Percentiles rank a stretch among this genome's conserved stretches.
These are phyloP conservation scores for Salmo trutta DNA, from an alignment of 2,797 vertebrate genomes.

Conservation along the genomic window DNA sequence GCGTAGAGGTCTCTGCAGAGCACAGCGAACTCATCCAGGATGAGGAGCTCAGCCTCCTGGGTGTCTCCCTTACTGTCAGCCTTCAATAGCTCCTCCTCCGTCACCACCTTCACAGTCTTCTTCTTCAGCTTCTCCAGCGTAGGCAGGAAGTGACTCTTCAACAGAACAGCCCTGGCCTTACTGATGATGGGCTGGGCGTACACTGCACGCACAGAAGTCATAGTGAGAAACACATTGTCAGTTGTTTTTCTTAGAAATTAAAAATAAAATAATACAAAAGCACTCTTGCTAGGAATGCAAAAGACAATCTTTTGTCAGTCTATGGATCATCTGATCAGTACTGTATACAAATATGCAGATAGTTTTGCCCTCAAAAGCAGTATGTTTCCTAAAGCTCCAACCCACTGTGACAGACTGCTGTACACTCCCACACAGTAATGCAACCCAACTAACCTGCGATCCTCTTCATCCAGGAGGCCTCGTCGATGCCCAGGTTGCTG, in stretches of 20 bases:
- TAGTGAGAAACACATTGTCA: constrained; percentile 4
- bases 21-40: constrained; percentile 95
- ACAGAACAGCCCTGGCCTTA: constrained; percentile 91
- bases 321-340: background rate
- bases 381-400: background rate
- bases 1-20: constrained; percentile 96
- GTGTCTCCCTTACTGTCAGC: constrained; percentile 92
- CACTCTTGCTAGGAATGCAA: background rate
- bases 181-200: constrained; percentile 97
- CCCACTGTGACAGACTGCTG: background rate
- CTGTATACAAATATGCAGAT: background rate
- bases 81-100: constrained; percentile 94
- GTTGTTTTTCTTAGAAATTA: background rate
- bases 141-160: constrained; percentile 95
- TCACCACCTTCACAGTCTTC: constrained; percentile 93
- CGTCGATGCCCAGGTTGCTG: constrained; percentile 97
- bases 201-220: constrained; percentile 69
- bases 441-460: constrained; percentile 83
- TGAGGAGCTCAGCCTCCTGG: constrained; percentile 95
- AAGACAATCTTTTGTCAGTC: too few relatives aligned
- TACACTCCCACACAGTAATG: background rate
- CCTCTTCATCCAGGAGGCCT: constrained; percentile 99
- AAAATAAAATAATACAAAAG: background rate
- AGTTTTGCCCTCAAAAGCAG: background rate
- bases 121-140: constrained; percentile 98